Evolutionary conservation across 2,888 invertebrate genomes (phyloP), one percentile per base, ranked within the genome.

Genomic region (Pinctada fucata): DNA sequence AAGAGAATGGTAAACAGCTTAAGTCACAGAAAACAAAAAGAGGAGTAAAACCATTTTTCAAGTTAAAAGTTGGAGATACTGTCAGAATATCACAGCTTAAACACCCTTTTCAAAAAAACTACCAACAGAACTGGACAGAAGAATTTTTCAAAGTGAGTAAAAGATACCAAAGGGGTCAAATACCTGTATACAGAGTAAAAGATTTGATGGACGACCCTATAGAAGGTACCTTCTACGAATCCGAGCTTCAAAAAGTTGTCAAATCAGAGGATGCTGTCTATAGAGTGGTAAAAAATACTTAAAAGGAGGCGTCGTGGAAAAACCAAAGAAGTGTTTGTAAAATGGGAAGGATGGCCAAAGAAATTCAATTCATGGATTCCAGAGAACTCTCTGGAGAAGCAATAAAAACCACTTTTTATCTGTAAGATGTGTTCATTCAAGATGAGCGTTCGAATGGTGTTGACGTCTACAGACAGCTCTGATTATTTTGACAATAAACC

Each of bases 101-200:
- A 66, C 66, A 78, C 16, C 69, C 77, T n/a, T 82, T 82, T 73
- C 79, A 80, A 73, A 76, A 78, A 65, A 80, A 80, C 49, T 82
- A 82, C 72, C 75, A 77, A 47, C 79, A 82, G 48, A 82, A 79
- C 73, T 82, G 78, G 80, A 82, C 82, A 3, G 67, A 31, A 5
- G 82, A 82, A 72, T 52, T 76, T 49, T 72, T 77, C 49, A 68
- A 45, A 49, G 68, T 77, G 6, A 66, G n/a, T 31, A n/a, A 66
- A 31, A 52, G 80, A 50, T 75, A 64, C 16, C 58, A 45, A 58
- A 78, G 75, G 73, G 52, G 71, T 16, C 69, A 58, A 4, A 8
- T 79, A 52, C 75, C 77, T 2, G 49, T 79, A 10, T 82, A 79
- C 64, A 71, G n/a, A 49, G 13, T 82, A 8, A 51, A 68, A 13